Evolutionary conservation across 1,140 invertebrate species (phyloP), one percentile per base, ranked within the genome.

Genomic region (Pinna nobilis): DNA sequence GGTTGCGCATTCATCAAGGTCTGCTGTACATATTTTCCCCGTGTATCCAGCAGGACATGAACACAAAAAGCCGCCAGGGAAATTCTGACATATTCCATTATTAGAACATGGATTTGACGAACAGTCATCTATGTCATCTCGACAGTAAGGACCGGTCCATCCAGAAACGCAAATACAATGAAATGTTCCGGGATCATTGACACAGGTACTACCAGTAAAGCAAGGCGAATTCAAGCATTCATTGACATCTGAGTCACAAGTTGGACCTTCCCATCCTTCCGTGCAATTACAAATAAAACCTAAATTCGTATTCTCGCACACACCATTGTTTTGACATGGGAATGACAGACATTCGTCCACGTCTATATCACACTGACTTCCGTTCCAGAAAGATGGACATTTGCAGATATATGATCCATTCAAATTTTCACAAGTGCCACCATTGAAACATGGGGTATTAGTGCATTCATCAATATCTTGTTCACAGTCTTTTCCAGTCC

Each of bases 181-280:
- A 25, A 65, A 75, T 18, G 37, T 57, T 11, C 61, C 61, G 1
- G 41, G 39, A 28, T 39, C 20, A 70, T 75, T 75, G 18, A 50
- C 25, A 28, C 73, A 75, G 35, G 55, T 5, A 32, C 66, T 67
- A 33, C 61, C 67, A 59, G 69, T 70, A 15, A 33, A 30, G 11
- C 73, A 75, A 4, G 73, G 73, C 5, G 18, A 20, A n/a, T 44
- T 70, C 7, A 50, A 23, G 33, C 73, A 75, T 41, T 75, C 73
- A 49, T 75, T 49, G 0, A 70, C 37, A 66, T 70, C 73, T 70
- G 44, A 13, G 20, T 47, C 39, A 44, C 66, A 69, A 9, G 20
- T 57, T 37, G 20, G 39, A 4, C 66, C 66, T 18, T 15, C 33
- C 66, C 66, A 69, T 18, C 53, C 53, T 1, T 28, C 11, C 6